phyloP scores from a whole-genome alignment of 1,140 invertebrate species.

The Drosophila pruinosa region DNA sequence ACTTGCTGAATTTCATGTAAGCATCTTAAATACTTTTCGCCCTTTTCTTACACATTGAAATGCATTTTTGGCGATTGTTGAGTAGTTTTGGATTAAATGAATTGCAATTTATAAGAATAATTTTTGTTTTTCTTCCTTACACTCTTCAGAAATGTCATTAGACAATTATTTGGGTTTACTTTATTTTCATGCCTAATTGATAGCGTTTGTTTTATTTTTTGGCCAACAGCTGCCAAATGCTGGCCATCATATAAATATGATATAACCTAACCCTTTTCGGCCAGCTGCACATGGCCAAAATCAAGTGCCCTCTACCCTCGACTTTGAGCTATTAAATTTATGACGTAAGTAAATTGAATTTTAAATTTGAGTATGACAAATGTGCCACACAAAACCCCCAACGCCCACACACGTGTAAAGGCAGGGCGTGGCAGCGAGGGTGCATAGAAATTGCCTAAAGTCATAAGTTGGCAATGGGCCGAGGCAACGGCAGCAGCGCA shows the following conservation, averaged over 20 bases:
- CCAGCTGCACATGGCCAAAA: slow-evolving; percentile 39
- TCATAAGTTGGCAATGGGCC: slow-evolving; percentile 63
- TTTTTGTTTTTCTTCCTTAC: no score
- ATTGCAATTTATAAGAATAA: no score
- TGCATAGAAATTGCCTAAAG: slow-evolving; percentile 75
- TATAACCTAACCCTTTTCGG: slow-evolving; percentile 4
- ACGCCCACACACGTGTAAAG: slow-evolving; percentile 19
- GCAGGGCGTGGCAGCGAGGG: neutral
- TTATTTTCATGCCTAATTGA: neutral
- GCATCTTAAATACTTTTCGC: neutral
- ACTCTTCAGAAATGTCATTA: neutral
- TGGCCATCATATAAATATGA: slow-evolving; percentile 6
- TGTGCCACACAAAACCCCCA: slow-evolving; percentile 48
- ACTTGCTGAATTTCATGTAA: neutral
- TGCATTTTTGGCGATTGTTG: neutral
- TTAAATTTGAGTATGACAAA: slow-evolving; percentile 81
- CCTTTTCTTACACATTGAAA: neutral
- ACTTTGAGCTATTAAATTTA: slow-evolving; percentile 72
- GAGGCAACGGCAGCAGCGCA: slow-evolving; percentile 13
- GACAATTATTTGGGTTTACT: neutral
- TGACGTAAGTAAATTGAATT: slow-evolving; percentile 81
- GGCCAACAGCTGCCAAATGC: neutral
- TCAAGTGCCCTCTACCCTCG: slow-evolving; percentile 53
- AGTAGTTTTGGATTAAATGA: no score
- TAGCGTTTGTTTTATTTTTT: neutral